Evolutionary conservation across 2,113 vertebrate genomes (phyloP).

Genomic region (Bubalus kerabau): DNA sequence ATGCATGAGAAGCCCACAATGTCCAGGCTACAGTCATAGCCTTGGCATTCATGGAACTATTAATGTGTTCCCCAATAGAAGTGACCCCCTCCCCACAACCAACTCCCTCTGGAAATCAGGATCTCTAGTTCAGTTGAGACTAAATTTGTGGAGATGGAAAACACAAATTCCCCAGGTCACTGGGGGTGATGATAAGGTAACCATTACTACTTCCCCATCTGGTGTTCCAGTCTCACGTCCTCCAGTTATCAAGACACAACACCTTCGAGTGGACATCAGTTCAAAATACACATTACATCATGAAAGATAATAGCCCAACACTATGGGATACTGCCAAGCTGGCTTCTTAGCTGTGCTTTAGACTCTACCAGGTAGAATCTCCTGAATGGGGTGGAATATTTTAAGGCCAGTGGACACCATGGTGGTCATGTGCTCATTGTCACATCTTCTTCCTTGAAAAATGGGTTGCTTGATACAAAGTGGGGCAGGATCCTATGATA

Average conservation of each 20-base stretch:
- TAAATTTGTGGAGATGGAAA: not conserved
- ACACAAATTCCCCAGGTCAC: not conserved
- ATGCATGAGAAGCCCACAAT: not conserved
- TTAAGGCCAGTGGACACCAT: not conserved
- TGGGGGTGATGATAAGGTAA: not conserved
- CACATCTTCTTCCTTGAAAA: not conserved
- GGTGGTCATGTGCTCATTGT: not conserved
- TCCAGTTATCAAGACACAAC: not conserved
- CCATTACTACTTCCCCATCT: not conserved
- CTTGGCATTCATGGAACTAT: not conserved
- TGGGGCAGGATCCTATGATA: not conserved
- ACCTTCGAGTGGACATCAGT: not conserved
- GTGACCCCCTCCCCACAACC: rapidly evolving
- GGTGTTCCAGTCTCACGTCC: not conserved
- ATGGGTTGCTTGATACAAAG: not conserved
- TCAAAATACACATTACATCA: not conserved
- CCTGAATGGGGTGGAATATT: not conserved
- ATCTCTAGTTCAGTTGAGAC: not conserved
- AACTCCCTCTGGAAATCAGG: not conserved
- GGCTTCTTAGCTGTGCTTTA: not conserved
- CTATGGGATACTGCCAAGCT: not conserved
- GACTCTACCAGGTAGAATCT: not conserved
- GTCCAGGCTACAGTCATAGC: not conserved
- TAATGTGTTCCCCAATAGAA: not conserved
- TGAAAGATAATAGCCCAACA: not conserved